These are phyloP conservation scores for Proisotoma minuta DNA, from an alignment of 2,888 invertebrate species.

Conservation along the genomic window DNA sequence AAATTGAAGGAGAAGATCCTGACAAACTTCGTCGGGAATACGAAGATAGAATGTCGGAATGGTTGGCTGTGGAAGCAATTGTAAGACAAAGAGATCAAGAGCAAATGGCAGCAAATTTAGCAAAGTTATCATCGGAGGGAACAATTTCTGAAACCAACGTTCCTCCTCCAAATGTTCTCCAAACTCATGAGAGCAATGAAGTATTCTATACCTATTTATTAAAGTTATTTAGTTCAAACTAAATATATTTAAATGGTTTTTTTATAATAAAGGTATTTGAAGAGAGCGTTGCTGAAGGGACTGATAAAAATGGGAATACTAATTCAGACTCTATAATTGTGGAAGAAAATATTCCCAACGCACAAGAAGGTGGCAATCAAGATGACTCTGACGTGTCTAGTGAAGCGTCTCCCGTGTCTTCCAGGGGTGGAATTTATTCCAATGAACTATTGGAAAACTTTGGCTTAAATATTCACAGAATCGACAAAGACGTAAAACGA, in stretches of 20 bases:
- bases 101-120: conserved; percentile 76
- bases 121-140: conserved; percentile 74
- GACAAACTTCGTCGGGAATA: conserved; percentile 39
- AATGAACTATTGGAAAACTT: conserved; percentile 77
- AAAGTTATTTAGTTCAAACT: background rate
- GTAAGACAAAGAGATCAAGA: conserved; percentile 76
- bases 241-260: too few species aligned
- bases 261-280: conserved; percentile 1
- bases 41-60: conserved; percentile 89
- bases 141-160: conserved; percentile 52
- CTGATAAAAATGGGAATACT: too few species aligned
- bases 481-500: conserved; percentile 92
- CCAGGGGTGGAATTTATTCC: conserved; percentile 55
- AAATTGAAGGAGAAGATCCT: conserved; percentile 38
- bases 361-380: background rate
- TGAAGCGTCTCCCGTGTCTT: conserved; percentile 38
- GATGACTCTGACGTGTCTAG: conserved; percentile 41
- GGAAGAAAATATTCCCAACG: conserved; percentile 19
- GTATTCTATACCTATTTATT: conserved; percentile 45
- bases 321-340: too few species aligned
- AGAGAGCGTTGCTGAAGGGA: background rate
- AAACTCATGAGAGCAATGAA: conserved; percentile 52
- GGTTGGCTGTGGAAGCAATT: conserved; percentile 91
- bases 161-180: conserved; percentile 36
- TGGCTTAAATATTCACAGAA: conserved; percentile 84